Conservation (phyloP, 2,113 vertebrate genomes). For the Daphoenositta chrysoptera region DNA sequence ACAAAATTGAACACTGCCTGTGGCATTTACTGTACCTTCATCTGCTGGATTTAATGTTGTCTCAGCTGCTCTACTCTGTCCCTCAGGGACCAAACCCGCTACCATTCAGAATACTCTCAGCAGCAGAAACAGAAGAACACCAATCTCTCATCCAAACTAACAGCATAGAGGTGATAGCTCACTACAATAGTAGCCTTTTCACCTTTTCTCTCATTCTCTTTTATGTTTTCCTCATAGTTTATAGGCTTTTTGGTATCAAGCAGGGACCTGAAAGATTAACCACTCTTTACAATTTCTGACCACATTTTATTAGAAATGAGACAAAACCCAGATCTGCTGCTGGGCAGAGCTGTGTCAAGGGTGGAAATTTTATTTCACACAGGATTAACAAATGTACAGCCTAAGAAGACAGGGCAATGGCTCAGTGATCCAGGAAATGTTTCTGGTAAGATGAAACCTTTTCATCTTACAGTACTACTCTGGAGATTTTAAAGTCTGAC, state of each 20-base stretch:
- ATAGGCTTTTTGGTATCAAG: background rate
- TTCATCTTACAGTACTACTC: conserved; percentile 11
- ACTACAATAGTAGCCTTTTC: background rate
- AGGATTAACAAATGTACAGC: background rate
- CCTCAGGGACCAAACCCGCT: conserved; percentile 36
- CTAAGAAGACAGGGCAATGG: conserved; percentile 1
- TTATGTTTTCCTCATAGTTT: background rate
- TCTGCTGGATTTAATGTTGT: conserved; percentile 62
- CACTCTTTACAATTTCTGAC: background rate
- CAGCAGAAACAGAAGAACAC: conserved; percentile 37
- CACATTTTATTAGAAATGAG: conserved; percentile 4
- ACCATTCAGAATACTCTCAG: conserved; percentile 31
- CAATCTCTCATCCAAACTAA: conserved; percentile 10
- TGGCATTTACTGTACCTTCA: conserved; percentile 61
- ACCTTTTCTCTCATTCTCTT: conserved; percentile 9
- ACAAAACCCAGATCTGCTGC: background rate
- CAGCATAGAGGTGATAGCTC: conserved; percentile 28
- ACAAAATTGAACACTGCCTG: conserved; percentile 37
- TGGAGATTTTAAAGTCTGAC: conserved; percentile 20
- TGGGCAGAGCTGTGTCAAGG: background rate
- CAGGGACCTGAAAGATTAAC: background rate
- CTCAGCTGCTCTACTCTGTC: conserved; percentile 57
- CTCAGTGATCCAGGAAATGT: conserved; percentile 22
- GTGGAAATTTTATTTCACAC: conserved; percentile 28
- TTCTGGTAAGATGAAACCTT: conserved; percentile 6